These are phyloP conservation scores for Halisarca cf. caerulea DNA, from an alignment of 37 sponge, comb jelly and placozoan species.

Conservation along the genomic window DNA sequence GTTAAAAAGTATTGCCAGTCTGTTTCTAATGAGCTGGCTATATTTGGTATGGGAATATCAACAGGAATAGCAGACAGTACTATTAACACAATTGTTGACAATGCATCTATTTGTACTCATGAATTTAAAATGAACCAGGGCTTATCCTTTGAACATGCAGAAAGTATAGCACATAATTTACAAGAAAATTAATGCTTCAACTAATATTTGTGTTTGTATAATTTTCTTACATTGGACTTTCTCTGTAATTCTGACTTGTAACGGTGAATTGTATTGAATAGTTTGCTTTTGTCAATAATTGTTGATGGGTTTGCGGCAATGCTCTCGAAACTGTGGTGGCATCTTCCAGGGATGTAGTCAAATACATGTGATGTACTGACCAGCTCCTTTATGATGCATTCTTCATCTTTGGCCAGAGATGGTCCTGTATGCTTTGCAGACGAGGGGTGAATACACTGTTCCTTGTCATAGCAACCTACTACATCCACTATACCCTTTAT, in stretches of 20 bases:
- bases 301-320: background rate
- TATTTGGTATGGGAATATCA: too few species aligned
- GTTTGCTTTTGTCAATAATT: background rate
- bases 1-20: too few species aligned
- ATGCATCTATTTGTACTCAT: too few species aligned
- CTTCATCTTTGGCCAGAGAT: background rate
- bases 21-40: too few species aligned
- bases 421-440: constrained; percentile 3
- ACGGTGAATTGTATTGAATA: background rate
- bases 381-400: background rate
- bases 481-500: constrained; percentile 21
- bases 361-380: background rate
- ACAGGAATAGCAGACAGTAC: too few species aligned
- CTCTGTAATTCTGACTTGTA: background rate
- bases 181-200: too few species aligned
- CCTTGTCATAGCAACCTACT: constrained; percentile 25
- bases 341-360: background rate
- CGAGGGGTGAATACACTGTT: background rate
- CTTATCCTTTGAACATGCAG: too few species aligned
- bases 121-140: too few species aligned
- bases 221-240: background rate
- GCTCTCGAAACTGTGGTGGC: background rate
- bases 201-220: background rate
- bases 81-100: too few species aligned
- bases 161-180: too few species aligned